Conservation (phyloP, 2,888 invertebrate species). For the Melinaea marsaeus region DNA sequence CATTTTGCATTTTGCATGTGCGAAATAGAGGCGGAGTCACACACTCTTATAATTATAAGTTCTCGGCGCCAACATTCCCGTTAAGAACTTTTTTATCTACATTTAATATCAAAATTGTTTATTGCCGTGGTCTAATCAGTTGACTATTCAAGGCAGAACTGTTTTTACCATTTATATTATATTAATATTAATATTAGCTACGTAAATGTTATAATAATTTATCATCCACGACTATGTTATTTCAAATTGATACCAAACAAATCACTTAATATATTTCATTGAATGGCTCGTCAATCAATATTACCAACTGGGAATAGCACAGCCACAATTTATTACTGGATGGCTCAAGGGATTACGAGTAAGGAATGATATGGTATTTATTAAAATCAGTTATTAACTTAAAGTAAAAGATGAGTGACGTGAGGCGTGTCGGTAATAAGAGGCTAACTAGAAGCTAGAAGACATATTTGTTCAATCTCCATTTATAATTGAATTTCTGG, state of each 20-base stretch:
- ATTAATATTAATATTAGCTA: too few relatives aligned
- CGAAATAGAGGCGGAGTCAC: conserved; percentile 61
- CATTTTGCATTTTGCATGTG: conserved; percentile 70
- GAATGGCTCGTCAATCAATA: conserved; percentile 27
- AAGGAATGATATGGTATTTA: conserved; percentile 17
- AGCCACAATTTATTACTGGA: conserved; percentile 17
- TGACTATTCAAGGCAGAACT: too few relatives aligned
- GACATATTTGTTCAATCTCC: neutral
- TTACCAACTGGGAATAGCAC: conserved; percentile 16
- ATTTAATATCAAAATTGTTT: too few relatives aligned
- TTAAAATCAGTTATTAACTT: conserved; percentile 19
- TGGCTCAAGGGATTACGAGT: conserved; percentile 23
- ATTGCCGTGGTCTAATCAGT: too few relatives aligned
- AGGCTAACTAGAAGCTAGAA: neutral
- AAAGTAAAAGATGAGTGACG: conserved; percentile 11
- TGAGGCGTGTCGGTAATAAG: conserved; percentile 1
- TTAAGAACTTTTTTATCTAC: neutral
- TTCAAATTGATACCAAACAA: conserved; percentile 12
- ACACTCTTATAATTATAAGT: conserved; percentile 33
- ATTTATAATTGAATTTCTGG: conserved; percentile 10
- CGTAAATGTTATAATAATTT: too few relatives aligned
- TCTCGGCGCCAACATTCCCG: neutral
- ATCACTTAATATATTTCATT: conserved; percentile 13
- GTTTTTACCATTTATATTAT: too few relatives aligned
- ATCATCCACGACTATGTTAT: conserved; percentile 14